Conservation (phyloP, 2,797 vertebrate species). For the Ibycter americanus region DNA sequence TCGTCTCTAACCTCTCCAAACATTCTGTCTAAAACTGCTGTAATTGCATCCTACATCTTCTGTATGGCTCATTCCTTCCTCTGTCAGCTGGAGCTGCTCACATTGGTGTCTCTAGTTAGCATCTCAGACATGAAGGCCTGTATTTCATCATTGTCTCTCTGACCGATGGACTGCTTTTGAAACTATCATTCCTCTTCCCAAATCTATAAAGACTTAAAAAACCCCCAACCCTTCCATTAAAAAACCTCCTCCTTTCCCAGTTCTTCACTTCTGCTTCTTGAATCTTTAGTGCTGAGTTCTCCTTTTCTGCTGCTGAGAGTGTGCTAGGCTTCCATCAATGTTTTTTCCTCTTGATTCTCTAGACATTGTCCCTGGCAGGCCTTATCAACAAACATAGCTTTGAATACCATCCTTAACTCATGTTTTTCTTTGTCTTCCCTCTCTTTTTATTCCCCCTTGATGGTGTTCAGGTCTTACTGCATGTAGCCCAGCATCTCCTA, state of each 20-base stretch:
- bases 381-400: not conserved
- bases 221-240: rapidly evolving
- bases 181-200: not conserved
- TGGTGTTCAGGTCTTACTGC: not conserved
- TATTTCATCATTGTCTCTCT: not conserved
- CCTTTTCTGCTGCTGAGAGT: not conserved
- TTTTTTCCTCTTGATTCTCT: not conserved
- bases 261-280: not conserved
- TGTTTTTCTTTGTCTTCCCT: not conserved
- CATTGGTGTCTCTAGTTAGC: not conserved
- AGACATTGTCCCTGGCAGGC: not conserved
- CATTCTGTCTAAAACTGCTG: not conserved
- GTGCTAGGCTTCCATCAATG: not conserved
- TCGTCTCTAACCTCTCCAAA: not conserved
- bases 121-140: not conserved
- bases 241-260: rapidly evolving
- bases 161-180: not conserved
- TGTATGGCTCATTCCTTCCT: not conserved
- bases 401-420: not conserved
- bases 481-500: not conserved
- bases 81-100: not conserved
- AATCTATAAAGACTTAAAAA: not conserved
- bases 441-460: not conserved
- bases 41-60: not conserved
- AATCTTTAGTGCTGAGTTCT: not conserved